These are phyloP conservation scores for Linnaemya tessellans DNA, from an alignment of 2,888 invertebrate genomes.

Conservation along the genomic window DNA sequence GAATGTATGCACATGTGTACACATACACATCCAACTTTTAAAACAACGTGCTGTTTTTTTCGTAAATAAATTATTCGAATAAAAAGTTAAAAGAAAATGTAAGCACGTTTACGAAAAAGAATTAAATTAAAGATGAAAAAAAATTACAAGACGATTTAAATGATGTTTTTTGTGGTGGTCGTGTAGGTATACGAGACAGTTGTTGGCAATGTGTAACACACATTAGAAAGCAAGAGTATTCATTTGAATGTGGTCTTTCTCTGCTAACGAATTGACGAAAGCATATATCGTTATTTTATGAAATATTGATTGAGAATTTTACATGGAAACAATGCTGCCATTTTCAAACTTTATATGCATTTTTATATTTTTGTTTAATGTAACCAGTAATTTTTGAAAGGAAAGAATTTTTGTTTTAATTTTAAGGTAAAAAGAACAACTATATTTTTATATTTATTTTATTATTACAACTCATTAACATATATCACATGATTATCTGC, in stretches of 20 bases:
- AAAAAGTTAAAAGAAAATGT: conserved; percentile 38
- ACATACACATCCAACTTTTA: background rate
- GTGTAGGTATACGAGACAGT: no score
- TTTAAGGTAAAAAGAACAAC: no score
- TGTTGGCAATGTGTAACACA: no score
- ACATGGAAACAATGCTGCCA: background rate
- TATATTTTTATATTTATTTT: no score
- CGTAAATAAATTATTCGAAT: conserved; percentile 11
- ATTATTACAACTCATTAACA: no score
- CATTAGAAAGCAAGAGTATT: conserved; percentile 32
- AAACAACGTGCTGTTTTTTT: conserved; percentile 38
- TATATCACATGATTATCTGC: no score
- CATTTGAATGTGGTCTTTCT: conserved; percentile 4
- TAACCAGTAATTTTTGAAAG: no score
- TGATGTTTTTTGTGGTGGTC: background rate
- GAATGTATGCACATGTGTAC: background rate
- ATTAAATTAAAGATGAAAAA: conserved; percentile 46
- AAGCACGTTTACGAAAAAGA: conserved; percentile 59
- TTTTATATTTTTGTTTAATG: background rate
- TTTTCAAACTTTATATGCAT: background rate
- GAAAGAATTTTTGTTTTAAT: no score
- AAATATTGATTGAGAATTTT: background rate
- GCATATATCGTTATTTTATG: background rate
- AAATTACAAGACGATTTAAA: conserved; percentile 32
- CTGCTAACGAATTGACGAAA: background rate